Conservation (phyloP, 2,797 vertebrate genomes). For the Acanthurus lineatus region DNA sequence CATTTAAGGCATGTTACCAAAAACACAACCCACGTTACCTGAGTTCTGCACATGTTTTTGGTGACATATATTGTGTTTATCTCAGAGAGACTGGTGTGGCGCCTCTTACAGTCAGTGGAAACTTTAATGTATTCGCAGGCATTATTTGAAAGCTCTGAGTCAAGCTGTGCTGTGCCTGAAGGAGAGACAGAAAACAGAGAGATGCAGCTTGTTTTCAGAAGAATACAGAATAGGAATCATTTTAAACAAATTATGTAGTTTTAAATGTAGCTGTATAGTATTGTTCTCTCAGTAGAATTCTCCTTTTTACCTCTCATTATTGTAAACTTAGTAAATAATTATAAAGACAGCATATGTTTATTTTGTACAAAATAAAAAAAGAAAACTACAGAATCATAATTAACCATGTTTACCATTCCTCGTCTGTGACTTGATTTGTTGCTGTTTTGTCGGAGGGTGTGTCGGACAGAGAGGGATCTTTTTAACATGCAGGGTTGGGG, state of each 20-base stretch:
- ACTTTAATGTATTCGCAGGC: constrained; percentile 71
- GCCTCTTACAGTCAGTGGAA: constrained; percentile 64
- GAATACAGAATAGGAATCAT: constrained; percentile 46
- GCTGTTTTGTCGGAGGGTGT: constrained; percentile 51
- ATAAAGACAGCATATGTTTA: constrained; percentile 76
- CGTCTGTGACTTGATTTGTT: constrained; percentile 64
- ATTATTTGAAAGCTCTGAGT: constrained; percentile 70
- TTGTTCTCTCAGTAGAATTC: constrained; percentile 68
- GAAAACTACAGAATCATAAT: constrained; percentile 66
- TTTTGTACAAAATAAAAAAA: constrained; percentile 78
- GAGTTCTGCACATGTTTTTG: constrained; percentile 68
- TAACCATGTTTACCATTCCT: constrained; percentile 80
- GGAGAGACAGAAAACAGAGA: constrained; percentile 46
- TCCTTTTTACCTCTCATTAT: constrained; percentile 78
- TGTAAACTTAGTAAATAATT: constrained; percentile 82
- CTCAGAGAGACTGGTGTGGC: constrained; percentile 53
- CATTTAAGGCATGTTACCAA: constrained; percentile 80
- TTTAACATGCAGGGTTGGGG: constrained; percentile 31
- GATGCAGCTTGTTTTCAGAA: constrained; percentile 61
- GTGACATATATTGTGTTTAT: constrained; percentile 54
- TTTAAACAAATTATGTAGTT: constrained; percentile 64
- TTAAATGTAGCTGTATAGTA: constrained; percentile 74
- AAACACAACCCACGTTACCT: constrained; percentile 71
- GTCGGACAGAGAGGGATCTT: constrained; percentile 31
- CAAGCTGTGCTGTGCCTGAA: constrained; percentile 62